Evolutionary conservation across 2,113 vertebrate species (phyloP).

Genomic region (Urocitellus parryii): DNA sequence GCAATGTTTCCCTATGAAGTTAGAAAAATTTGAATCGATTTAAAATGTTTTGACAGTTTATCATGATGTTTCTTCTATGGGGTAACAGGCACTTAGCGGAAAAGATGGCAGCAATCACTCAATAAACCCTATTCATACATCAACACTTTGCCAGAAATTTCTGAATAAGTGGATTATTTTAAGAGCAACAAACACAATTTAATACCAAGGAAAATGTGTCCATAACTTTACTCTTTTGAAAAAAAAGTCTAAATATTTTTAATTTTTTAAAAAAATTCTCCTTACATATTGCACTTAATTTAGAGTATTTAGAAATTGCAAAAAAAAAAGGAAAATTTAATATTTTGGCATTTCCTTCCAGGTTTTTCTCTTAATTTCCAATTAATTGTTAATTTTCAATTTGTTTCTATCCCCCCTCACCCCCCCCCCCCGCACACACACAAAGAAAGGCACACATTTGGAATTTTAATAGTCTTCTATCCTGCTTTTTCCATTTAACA

Average conservation of each 20-base stretch:
- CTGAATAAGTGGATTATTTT: neutral
- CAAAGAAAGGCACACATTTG: neutral
- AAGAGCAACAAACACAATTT: neutral
- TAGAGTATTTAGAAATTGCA: neutral
- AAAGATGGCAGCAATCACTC: neutral
- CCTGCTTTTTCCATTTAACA: slow-evolving; percentile 79
- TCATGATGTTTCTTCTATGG: neutral
- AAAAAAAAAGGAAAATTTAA: neutral
- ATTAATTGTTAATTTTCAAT: neutral
- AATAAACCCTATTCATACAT: neutral
- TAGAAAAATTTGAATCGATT: slow-evolving; percentile 1
- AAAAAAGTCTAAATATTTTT: slow-evolving; percentile 46
- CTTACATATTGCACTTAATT: neutral
- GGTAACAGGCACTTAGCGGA: neutral
- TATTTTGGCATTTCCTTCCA: neutral
- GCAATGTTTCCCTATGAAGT: neutral
- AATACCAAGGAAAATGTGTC: neutral
- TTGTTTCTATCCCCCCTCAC: too few relatives aligned
- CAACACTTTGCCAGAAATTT: neutral
- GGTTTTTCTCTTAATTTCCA: slow-evolving; percentile 27
- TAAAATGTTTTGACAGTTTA: neutral
- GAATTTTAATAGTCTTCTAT: slow-evolving; percentile 50
- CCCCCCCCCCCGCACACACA: neutral
- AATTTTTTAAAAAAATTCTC: neutral
- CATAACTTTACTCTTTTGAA: slow-evolving; percentile 23